Evolutionary conservation across 2,113 vertebrate genomes (phyloP).

Genomic region (Vidua macroura): DNA sequence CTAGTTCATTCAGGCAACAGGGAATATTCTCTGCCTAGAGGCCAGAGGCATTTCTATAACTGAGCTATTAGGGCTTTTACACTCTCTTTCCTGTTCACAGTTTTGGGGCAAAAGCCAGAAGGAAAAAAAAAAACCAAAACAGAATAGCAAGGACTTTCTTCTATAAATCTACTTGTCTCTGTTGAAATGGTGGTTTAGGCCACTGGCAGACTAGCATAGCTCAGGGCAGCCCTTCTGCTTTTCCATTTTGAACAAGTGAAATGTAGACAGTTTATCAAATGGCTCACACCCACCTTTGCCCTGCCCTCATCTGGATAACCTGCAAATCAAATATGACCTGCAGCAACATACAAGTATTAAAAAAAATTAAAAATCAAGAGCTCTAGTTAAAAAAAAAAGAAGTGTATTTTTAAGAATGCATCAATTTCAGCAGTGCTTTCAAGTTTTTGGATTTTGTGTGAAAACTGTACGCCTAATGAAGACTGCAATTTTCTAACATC

Average conservation of each 20-base stretch:
- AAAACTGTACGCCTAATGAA: background rate
- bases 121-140: background rate
- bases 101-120: background rate
- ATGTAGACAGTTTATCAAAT: background rate
- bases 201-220: background rate
- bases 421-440: background rate
- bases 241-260: background rate
- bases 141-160: background rate
- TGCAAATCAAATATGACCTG: background rate
- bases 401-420: background rate
- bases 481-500: background rate
- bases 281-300: background rate
- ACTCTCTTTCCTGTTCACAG: background rate
- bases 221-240: background rate
- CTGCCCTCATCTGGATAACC: background rate
- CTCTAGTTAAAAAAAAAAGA: background rate
- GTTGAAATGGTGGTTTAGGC: background rate
- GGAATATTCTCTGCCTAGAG: background rate
- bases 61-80: background rate
- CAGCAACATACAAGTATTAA: accelerated
- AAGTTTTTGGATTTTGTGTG: background rate
- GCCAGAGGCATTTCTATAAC: background rate
- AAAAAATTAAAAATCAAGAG: background rate
- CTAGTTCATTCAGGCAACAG: background rate
- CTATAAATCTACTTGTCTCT: background rate